Conservation (phyloP, 2,888 invertebrate species). For the Poecilobothrus nobilitatus region DNA sequence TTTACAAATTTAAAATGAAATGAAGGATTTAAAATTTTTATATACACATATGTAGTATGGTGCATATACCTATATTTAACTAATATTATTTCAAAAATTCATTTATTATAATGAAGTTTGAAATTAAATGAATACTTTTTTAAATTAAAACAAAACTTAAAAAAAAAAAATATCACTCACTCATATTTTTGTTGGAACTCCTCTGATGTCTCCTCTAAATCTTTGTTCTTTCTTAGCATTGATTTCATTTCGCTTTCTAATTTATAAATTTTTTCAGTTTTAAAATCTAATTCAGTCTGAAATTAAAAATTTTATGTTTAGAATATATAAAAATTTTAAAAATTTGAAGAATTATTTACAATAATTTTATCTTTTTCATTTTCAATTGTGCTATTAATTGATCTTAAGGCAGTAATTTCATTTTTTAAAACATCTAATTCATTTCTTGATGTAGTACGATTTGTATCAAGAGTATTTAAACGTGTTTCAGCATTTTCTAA, state of each 20-base stretch:
- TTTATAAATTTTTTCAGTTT: constrained; percentile 58
- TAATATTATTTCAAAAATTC: too few species aligned
- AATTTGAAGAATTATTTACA: constrained; percentile 38
- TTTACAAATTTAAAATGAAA: too few species aligned
- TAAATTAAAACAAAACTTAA: too few species aligned
- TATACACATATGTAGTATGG: too few species aligned
- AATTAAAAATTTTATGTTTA: constrained; percentile 13
- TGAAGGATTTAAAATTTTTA: too few species aligned
- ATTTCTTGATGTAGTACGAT: constrained; percentile 51
- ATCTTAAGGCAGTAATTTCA: constrained; percentile 56
- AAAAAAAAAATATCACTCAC: constrained; percentile 32
- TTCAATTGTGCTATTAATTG: constrained; percentile 56
- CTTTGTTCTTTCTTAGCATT: constrained; percentile 49
- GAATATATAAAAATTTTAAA: constrained; percentile 15
- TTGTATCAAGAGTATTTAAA: constrained; percentile 50
- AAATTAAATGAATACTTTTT: too few species aligned
- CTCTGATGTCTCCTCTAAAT: constrained; percentile 32
- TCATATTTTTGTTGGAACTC: constrained; percentile 52
- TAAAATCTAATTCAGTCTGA: constrained; percentile 58
- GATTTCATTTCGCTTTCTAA: constrained; percentile 58
- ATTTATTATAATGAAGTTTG: too few species aligned
- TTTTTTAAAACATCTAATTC: constrained; percentile 54
- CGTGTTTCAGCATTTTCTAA: constrained; percentile 53
- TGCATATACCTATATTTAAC: too few species aligned
- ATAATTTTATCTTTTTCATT: constrained; percentile 60